These are phyloP conservation scores for Sciurus niger DNA, from an alignment of 2,113 vertebrate genomes.

Conservation along the genomic window DNA sequence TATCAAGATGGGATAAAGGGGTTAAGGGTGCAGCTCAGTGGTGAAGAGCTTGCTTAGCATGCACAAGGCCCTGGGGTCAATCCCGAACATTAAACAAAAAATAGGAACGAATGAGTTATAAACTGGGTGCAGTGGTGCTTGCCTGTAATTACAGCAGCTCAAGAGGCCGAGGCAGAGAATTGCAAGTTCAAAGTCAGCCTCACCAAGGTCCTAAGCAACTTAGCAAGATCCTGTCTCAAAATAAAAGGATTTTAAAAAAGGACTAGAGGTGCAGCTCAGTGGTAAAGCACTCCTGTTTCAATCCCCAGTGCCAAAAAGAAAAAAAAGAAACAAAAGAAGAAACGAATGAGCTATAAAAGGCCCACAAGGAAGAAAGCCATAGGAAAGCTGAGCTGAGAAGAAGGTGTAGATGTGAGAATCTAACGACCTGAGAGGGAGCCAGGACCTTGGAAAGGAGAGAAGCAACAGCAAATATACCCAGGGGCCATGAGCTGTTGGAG, in stretches of 20 bases:
- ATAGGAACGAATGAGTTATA: background rate
- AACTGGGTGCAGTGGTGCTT: too few relatives aligned
- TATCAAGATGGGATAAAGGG: background rate
- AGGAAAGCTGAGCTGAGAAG: background rate
- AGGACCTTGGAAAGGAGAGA: background rate
- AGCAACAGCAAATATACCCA: background rate
- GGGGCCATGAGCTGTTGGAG: background rate
- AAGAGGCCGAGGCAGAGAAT: too few relatives aligned
- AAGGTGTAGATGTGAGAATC: background rate
- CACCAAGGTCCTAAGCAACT: too few relatives aligned
- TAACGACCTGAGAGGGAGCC: background rate
- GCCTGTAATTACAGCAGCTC: too few relatives aligned
- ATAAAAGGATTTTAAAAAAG: too few relatives aligned
- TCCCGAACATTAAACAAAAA: background rate
- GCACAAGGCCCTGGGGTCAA: background rate
- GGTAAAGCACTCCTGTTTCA: too few relatives aligned
- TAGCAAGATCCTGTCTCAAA: too few relatives aligned
- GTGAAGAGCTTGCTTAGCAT: background rate
- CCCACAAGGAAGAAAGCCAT: background rate
- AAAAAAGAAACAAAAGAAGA: too few relatives aligned
- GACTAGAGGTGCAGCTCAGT: too few relatives aligned
- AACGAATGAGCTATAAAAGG: background rate
- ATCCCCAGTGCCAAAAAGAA: too few relatives aligned
- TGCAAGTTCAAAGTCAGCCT: too few relatives aligned
- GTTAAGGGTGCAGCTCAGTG: background rate